Percentiles rank a stretch among this genome's conserved stretches.
Evolutionary conservation across 2,113 vertebrate genomes (phyloP).

Genomic region (Pygathrix nemaeus): DNA sequence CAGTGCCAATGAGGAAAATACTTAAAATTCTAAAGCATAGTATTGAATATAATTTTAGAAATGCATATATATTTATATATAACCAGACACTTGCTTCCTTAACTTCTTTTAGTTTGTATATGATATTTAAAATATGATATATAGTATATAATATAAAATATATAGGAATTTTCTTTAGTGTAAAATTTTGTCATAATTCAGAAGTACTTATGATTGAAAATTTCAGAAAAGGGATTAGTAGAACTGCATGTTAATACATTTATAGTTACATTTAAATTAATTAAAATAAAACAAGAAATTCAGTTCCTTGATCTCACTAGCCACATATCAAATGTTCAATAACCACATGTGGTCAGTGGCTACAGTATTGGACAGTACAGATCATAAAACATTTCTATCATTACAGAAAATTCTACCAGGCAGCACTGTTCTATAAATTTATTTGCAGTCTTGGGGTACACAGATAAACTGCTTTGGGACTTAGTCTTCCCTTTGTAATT

Average conservation of each 20-base stretch:
- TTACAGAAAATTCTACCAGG: not conserved
- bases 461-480: not conserved
- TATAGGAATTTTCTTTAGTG: constrained; percentile 22
- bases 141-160: not conserved
- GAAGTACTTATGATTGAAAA: constrained; percentile 13
- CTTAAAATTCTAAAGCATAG: not conserved
- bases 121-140: not conserved
- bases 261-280: not conserved
- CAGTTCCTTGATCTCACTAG: not conserved
- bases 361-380: not conserved
- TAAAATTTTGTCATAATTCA: constrained; percentile 3
- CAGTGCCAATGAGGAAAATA: not conserved
- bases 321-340: not conserved
- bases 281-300: constrained; percentile 6
- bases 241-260: not conserved
- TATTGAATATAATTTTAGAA: not conserved
- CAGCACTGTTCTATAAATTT: not conserved
- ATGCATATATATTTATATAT: not conserved
- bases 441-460: not conserved
- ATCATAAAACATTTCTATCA: not conserved
- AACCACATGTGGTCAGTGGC: not conserved
- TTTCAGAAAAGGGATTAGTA: not conserved
- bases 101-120: not conserved
- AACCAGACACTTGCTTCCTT: not conserved
- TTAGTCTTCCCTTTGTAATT: not conserved